Conservation (phyloP, 2,888 invertebrate species). For the Tenthredo notha region DNA sequence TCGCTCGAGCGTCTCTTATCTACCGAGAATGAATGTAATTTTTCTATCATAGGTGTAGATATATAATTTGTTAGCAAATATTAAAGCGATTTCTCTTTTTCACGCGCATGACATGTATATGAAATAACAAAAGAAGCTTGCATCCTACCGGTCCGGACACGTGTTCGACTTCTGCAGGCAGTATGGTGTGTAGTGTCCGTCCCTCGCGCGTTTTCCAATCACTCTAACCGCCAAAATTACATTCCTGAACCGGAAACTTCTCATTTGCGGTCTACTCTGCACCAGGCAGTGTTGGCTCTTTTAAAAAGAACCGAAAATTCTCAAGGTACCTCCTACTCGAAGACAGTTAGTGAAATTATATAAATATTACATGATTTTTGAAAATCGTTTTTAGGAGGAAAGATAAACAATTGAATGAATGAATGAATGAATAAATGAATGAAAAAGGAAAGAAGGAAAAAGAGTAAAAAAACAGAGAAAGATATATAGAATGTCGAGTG, state of each 20-base stretch:
- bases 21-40: background rate
- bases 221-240: conserved; percentile 45
- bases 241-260: conserved; percentile 30
- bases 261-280: conserved; percentile 40
- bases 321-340: background rate
- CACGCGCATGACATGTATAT: background rate
- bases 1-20: background rate
- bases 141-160: background rate
- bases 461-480: background rate
- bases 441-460: background rate
- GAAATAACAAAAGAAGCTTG: background rate
- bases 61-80: conserved; percentile 18
- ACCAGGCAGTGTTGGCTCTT: background rate
- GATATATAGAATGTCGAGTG: conserved; percentile 14
- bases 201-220: conserved; percentile 32
- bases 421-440: background rate
- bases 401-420: background rate
- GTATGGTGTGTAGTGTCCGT: background rate
- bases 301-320: background rate
- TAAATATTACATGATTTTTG: background rate
- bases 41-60: background rate
- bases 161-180: conserved; percentile 9
- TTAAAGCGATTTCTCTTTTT: conserved; percentile 25
- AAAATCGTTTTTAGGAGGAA: background rate
- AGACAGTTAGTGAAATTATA: background rate